These are phyloP conservation scores for Orchesella flavescens DNA, from an alignment of 2,888 invertebrate species.

Conservation along the genomic window DNA sequence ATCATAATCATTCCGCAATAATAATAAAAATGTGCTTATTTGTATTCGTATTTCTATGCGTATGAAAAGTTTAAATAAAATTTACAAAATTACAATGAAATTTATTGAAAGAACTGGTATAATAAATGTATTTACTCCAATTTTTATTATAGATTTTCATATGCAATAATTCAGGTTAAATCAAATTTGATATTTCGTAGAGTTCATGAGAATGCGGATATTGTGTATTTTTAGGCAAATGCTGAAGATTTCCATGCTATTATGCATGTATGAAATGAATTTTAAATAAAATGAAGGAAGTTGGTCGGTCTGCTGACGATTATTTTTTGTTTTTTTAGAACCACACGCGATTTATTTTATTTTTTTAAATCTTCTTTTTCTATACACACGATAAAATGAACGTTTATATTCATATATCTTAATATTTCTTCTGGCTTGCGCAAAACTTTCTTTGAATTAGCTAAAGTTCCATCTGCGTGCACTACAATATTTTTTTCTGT, in stretches of 20 bases:
- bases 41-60: too few relatives aligned
- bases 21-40: too few relatives aligned
- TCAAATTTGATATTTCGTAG: too few relatives aligned
- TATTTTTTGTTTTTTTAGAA: not conserved
- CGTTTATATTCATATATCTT: not conserved
- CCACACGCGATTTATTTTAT: slow-evolving; percentile 15
- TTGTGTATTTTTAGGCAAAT: not conserved
- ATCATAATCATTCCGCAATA: too few relatives aligned
- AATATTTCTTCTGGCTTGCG: not conserved
- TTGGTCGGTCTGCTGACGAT: too few relatives aligned
- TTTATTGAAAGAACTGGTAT: too few relatives aligned
- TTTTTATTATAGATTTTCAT: too few relatives aligned
- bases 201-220: not conserved
- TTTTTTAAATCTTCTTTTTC: not conserved
- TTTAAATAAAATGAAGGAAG: not conserved
- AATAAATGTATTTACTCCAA: too few relatives aligned
- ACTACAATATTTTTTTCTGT: not conserved
- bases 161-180: too few relatives aligned
- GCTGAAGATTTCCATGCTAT: not conserved
- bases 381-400: not conserved
- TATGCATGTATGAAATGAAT: slow-evolving; percentile 4
- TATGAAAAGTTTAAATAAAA: too few relatives aligned
- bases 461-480: not conserved
- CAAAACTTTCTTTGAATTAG: not conserved
- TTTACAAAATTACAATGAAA: too few relatives aligned